Base-by-base conservation (phyloP, 2,113 vertebrate genomes). In the Platysteira castanea region DNA sequence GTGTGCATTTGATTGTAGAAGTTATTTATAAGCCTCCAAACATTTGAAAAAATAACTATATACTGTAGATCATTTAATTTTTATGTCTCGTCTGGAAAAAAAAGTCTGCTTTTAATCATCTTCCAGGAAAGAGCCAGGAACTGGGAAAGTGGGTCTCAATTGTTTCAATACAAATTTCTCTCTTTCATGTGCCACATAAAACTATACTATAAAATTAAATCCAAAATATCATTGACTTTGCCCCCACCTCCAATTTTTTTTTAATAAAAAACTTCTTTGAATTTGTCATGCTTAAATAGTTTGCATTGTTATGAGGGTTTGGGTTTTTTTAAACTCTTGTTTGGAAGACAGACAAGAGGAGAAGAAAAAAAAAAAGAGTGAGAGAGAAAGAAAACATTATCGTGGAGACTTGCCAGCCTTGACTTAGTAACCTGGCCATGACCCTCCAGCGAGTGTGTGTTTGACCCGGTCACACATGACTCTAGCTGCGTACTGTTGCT, bases 401-500 rank as follows among this genome's bases (percentile, higher is more conserved):
- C 4, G 18, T 79, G 84, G 96, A 96, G 79, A 76, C 87, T 92
- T 94, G 97, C 95, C 98, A 98, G 96, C 90, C 97, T 96, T 97
- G 98, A 97, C 97, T 98, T 97, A 65, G 97, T 98, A 98, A 98
- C 98, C 98, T 97, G 98, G 95, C 97, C 96, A 70, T 98, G 98
- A 98, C 98, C 98, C 98, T 95, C 53, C 57, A 97, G 95, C 79
- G 93, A 96, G 97, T 97, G 98, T 97, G 97, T 97, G 87, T 94
- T 91, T 98, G 97, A 97, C 98, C 97, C 77, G 97, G 98, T 98
- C 98, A 98, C 93, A 89, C 61, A 87, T 95, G 96, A 95, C 89
- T 96, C 98, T 91, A 95, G 96, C 97, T 90, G 89, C 41, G 75
- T 92, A 93, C 96, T 95, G 97, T 96, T 97, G 97, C 97, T 92